phyloP scores from a whole-genome alignment of 1,140 invertebrate species.

The Drosophila repletoides region DNA sequence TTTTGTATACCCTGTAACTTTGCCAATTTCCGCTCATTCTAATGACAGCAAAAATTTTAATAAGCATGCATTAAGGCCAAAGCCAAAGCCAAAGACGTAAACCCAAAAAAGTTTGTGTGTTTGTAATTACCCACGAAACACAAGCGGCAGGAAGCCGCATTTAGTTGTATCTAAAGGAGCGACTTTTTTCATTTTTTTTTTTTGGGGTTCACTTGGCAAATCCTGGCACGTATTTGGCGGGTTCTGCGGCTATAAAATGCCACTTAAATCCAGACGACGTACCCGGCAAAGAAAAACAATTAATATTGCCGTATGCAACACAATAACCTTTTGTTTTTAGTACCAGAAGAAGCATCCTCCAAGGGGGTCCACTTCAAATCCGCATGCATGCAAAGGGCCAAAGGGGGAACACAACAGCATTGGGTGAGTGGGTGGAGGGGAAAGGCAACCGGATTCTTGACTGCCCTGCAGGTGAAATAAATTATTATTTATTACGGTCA shows the following conservation, averaged over 20 bases:
- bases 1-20: too few relatives aligned
- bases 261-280: slow-evolving; percentile 61
- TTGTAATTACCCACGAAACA: slow-evolving; percentile 46
- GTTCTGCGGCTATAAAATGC: slow-evolving; percentile 57
- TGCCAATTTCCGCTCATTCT: slow-evolving; percentile 48
- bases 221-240: slow-evolving; percentile 37
- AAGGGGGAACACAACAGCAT: too few relatives aligned
- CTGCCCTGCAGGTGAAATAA: slow-evolving; percentile 77
- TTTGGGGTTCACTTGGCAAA: slow-evolving; percentile 14
- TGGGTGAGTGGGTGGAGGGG: neutral
- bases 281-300: slow-evolving; percentile 64
- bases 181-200: slow-evolving; percentile 1
- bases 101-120: slow-evolving; percentile 40
- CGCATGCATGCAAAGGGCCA: slow-evolving; percentile 37
- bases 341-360: slow-evolving; percentile 9
- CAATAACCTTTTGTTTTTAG: slow-evolving; percentile 73
- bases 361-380: slow-evolving; percentile 38
- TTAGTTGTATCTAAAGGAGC: slow-evolving; percentile 51
- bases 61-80: slow-evolving; percentile 62
- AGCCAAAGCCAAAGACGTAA: slow-evolving; percentile 16
- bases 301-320: slow-evolving; percentile 73
- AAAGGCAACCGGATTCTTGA: slow-evolving; percentile 20
- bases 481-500: slow-evolving; percentile 81
- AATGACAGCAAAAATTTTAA: slow-evolving; percentile 68
- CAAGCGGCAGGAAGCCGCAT: slow-evolving; percentile 27